Conservation (phyloP, 2,797 vertebrate species). For the Coluber constrictor region DNA sequence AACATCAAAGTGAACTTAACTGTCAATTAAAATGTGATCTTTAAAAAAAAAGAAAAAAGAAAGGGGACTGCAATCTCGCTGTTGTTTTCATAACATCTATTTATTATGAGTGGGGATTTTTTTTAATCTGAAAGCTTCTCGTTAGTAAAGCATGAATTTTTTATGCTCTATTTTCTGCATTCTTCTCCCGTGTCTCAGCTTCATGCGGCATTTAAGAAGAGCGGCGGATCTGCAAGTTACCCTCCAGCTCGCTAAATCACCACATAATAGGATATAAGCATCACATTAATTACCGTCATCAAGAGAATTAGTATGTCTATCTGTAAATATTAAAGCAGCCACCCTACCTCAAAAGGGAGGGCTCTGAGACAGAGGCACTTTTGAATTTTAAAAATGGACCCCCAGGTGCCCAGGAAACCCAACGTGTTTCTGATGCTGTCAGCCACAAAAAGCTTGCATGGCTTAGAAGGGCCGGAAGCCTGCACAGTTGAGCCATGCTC, state of each 20-base stretch:
- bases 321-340: constrained; percentile 53
- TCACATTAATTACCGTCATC: constrained; percentile 60
- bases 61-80: constrained; percentile 11
- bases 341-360: constrained; percentile 33
- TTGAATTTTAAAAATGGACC: constrained; percentile 37
- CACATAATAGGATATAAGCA: constrained; percentile 55
- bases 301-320: constrained; percentile 58
- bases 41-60: neutral
- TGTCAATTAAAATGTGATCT: constrained; percentile 22
- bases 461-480: neutral
- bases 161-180: constrained; percentile 52
- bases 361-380: constrained; percentile 2
- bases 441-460: neutral
- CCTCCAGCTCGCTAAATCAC: constrained; percentile 56
- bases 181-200: constrained; percentile 52
- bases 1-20: constrained; percentile 26
- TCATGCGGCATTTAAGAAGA: constrained; percentile 45
- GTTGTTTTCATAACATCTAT: constrained; percentile 29
- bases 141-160: constrained; percentile 48
- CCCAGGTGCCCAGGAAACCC: constrained; percentile 9
- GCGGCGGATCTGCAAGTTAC: constrained; percentile 35
- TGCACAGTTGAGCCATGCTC: neutral
- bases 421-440: constrained; percentile 30
- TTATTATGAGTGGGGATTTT: constrained; percentile 39
- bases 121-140: constrained; percentile 48